A percentile compares a stretch with the other conserved stretches of the same genome.
These are phyloP conservation scores for Danio jaintianensis DNA, from an alignment of 2,797 vertebrate genomes.

Conservation along the genomic window DNA sequence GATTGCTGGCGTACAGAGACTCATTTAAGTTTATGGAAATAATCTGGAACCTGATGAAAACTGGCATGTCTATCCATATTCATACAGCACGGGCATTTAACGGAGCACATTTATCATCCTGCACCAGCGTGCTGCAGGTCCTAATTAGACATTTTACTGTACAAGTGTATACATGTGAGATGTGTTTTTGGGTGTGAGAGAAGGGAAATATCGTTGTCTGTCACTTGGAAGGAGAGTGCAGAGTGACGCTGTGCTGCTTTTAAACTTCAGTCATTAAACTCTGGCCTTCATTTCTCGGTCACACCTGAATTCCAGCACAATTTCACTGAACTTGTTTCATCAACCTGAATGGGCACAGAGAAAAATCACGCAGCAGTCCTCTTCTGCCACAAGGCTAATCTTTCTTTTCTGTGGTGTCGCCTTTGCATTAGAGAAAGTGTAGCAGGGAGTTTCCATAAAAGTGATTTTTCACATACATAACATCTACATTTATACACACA, in stretches of 20 bases:
- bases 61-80: constrained; percentile 68
- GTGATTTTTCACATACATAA: neutral
- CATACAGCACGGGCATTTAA: constrained; percentile 65
- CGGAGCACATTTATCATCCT: constrained; percentile 68
- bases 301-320: constrained; percentile 48
- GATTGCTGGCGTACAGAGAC: constrained; percentile 49
- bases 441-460: constrained; percentile 14
- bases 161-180: neutral
- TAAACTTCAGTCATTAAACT: constrained; percentile 15
- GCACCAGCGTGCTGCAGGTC: constrained; percentile 51
- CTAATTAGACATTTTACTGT: constrained; percentile 10
- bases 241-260: constrained; percentile 57
- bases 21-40: constrained; percentile 60
- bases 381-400: constrained; percentile 9
- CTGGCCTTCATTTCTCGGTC: constrained; percentile 44
- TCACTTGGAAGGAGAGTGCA: neutral
- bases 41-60: constrained; percentile 60
- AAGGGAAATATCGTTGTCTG: neutral
- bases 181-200: neutral
- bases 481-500: neutral
- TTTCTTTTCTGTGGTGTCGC: neutral
- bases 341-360: constrained; percentile 55
- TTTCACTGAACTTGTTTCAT: constrained; percentile 57
- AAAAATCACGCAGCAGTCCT: constrained; percentile 10
- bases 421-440: neutral